Evolutionary conservation across 2,797 vertebrate genomes (phyloP).

Genomic region (Gymnothorax reevesii): DNA sequence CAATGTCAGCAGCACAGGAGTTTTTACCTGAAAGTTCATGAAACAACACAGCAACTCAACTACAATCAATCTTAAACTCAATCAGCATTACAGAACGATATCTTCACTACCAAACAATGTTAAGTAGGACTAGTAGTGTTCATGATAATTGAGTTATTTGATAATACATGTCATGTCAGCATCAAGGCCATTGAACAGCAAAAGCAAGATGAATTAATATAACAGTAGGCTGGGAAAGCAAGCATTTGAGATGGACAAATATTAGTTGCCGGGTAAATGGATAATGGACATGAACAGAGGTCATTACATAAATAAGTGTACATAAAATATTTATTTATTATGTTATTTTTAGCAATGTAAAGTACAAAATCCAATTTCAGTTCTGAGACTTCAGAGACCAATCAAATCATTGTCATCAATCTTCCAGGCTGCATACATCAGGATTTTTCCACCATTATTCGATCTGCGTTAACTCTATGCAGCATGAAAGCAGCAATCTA

Average conservation of each 20-base stretch:
- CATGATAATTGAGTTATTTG: too few species aligned
- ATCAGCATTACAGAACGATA: neutral
- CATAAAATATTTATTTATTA: neutral
- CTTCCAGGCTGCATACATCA: neutral
- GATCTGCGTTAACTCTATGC: neutral
- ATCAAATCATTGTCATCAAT: neutral
- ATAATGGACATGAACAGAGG: too few species aligned
- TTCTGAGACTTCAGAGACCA: neutral
- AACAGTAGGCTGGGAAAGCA: too few species aligned
- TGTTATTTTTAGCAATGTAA: neutral
- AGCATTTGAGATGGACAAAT: too few species aligned
- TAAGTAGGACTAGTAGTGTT: neutral
- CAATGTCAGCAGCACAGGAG: constrained; percentile 85
- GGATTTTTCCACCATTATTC: neutral
- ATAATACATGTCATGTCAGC: too few species aligned
- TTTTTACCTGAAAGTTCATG: constrained; percentile 77
- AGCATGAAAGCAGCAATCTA: neutral
- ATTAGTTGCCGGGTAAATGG: too few species aligned
- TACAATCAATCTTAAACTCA: constrained; percentile 2
- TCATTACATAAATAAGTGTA: too few species aligned
- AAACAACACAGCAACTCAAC: neutral
- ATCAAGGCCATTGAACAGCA: too few species aligned
- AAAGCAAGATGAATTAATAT: too few species aligned
- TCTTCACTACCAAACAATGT: neutral
- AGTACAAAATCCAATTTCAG: neutral